Evolutionary conservation across 2,888 invertebrate species (phyloP).

Genomic region (Amblyjoppa proteus): DNA sequence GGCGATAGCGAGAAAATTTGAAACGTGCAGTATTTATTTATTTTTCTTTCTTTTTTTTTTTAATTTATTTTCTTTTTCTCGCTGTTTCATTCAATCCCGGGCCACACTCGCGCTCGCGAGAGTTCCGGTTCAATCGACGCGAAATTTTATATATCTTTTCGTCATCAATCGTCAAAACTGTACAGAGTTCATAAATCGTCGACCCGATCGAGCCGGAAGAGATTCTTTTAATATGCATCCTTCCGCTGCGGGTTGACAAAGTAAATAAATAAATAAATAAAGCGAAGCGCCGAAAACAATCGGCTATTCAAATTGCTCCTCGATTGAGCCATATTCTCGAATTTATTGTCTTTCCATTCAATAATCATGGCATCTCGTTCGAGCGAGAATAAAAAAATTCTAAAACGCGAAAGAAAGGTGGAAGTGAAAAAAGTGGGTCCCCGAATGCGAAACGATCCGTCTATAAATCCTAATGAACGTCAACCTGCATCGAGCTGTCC

Average conservation of each 20-base stretch:
- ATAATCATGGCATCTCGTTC: slow-evolving; percentile 77
- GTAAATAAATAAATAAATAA: background rate
- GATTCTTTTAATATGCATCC: slow-evolving; percentile 25
- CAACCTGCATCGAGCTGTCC: slow-evolving; percentile 74
- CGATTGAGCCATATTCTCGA: slow-evolving; percentile 20
- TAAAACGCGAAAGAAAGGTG: slow-evolving; percentile 36
- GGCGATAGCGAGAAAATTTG: slow-evolving; percentile 33
- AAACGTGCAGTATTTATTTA: background rate
- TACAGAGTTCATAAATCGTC: slow-evolving; percentile 30
- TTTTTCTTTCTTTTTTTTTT: slow-evolving; percentile 8
- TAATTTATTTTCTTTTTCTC: background rate
- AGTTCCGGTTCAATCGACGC: background rate
- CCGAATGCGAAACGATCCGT: slow-evolving; percentile 77
- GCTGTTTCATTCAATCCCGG: background rate
- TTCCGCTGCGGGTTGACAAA: background rate
- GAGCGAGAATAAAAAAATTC: slow-evolving; percentile 30
- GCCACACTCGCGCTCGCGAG: background rate
- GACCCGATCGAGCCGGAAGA: background rate
- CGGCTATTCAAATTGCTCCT: slow-evolving; percentile 21
- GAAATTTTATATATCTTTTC: slow-evolving; percentile 35
- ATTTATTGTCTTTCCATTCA: slow-evolving; percentile 59
- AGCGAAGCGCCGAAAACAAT: background rate
- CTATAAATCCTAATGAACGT: slow-evolving; percentile 84
- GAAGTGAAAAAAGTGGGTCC: slow-evolving; percentile 38
- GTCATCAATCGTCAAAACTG: slow-evolving; percentile 34